These are phyloP conservation scores for Lasaia peninsularis DNA, from an alignment of 1,140 invertebrate species.

Conservation along the genomic window DNA sequence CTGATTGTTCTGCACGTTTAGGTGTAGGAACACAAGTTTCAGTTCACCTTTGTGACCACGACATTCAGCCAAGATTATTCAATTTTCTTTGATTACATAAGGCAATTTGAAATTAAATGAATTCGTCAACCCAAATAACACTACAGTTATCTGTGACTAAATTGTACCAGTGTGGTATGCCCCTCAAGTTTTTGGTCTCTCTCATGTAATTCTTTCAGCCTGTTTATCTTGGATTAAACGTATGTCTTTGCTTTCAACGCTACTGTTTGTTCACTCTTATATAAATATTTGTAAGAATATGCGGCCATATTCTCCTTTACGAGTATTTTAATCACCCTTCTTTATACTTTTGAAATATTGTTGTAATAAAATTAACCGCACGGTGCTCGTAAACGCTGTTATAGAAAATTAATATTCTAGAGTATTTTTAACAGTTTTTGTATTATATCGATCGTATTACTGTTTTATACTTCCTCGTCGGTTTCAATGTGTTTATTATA, in stretches of 20 bases:
- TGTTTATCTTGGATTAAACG: slow-evolving; percentile 70
- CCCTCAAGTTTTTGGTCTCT: slow-evolving; percentile 50
- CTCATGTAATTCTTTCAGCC: slow-evolving; percentile 65
- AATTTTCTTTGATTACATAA: no score
- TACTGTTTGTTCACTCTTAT: slow-evolving; percentile 66
- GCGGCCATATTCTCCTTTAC: slow-evolving; percentile 53
- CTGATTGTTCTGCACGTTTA: no score
- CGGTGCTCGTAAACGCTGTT: slow-evolving; percentile 48
- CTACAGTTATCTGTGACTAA: not conserved
- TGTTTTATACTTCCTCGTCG: not conserved
- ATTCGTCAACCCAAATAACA: not conserved
- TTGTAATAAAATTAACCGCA: slow-evolving; percentile 50
- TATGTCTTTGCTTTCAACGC: slow-evolving; percentile 71
- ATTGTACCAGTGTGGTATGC: not conserved
- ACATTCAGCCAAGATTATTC: no score
- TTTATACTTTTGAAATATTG: slow-evolving; percentile 59
- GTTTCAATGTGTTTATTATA: not conserved
- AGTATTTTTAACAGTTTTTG: slow-evolving; percentile 10
- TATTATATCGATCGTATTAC: not conserved
- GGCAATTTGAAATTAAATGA: not conserved
- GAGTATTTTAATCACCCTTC: slow-evolving; percentile 60
- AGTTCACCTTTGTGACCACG: no score
- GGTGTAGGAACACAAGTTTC: no score
- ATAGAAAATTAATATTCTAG: slow-evolving; percentile 33
- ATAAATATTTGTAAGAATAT: slow-evolving; percentile 65